Conservation (phyloP, 1,140 invertebrate genomes). For the Leptinotarsa texana region DNA sequence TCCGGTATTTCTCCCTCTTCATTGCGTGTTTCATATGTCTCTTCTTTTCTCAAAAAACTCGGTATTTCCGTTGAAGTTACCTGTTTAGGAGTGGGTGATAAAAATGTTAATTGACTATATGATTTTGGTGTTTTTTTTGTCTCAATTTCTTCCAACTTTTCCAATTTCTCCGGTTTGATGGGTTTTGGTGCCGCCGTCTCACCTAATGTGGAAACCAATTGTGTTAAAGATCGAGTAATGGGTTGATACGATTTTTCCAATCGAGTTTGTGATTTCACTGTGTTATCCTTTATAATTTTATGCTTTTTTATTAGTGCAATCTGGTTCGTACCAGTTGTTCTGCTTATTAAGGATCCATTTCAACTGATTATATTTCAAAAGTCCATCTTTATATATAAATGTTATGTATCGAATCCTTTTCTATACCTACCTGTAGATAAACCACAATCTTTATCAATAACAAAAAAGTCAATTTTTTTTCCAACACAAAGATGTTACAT, state of each 20-base stretch:
- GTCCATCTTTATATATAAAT: constrained; percentile 2
- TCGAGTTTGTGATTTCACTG: neutral
- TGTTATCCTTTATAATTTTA: neutral
- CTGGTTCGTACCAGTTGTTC: neutral
- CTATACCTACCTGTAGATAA: constrained; percentile 14
- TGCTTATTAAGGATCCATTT: constrained; percentile 11
- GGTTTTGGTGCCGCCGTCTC: neutral
- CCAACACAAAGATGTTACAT: constrained; percentile 9
- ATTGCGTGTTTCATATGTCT: too few species aligned
- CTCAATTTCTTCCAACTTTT: neutral
- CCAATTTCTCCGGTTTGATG: neutral
- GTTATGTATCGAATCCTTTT: constrained; percentile 14
- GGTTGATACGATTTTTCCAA: neutral
- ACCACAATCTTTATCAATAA: too few species aligned
- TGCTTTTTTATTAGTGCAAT: neutral
- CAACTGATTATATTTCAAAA: neutral
- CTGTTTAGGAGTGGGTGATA: too few species aligned
- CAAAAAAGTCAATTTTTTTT: too few species aligned
- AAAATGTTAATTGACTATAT: neutral
- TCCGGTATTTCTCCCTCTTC: too few species aligned
- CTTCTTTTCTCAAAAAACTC: too few species aligned
- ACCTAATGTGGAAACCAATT: neutral
- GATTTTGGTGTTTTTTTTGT: constrained; percentile 5
- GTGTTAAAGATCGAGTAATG: neutral
- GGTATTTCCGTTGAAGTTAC: too few species aligned